Conservation (phyloP, 2,888 invertebrate species). For the Eupsilia transversa region DNA sequence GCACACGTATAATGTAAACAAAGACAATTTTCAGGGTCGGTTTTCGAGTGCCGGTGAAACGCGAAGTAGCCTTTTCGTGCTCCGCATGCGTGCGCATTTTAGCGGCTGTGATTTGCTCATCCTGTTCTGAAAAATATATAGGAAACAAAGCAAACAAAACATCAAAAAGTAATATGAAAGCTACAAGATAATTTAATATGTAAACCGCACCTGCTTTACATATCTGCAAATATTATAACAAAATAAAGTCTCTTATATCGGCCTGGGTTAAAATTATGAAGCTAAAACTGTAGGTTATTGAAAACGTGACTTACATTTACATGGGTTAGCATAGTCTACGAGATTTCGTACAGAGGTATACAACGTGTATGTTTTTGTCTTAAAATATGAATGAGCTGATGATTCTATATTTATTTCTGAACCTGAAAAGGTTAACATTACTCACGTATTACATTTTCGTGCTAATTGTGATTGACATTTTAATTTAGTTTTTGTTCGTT, state of each 20-base stretch:
- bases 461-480: conserved; percentile 35
- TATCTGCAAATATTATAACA: conserved; percentile 84
- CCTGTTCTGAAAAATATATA: conserved; percentile 6
- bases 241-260: conserved; percentile 89
- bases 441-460: conserved; percentile 1
- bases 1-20: background rate
- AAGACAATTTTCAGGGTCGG: background rate
- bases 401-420: conserved; percentile 19
- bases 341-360: conserved; percentile 79
- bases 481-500: conserved; percentile 7
- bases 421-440: conserved; percentile 27
- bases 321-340: conserved; percentile 83
- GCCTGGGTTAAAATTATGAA: conserved; percentile 89
- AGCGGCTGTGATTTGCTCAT: background rate
- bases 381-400: conserved; percentile 41
- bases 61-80: no score
- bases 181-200: conserved; percentile 64
- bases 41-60: background rate
- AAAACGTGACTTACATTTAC: conserved; percentile 91
- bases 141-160: conserved; percentile 16
- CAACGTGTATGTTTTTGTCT: conserved; percentile 42
- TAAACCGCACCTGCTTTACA: conserved; percentile 73
- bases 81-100: background rate
- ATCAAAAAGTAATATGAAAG: conserved; percentile 46
- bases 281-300: conserved; percentile 91